Evolutionary conservation across 2,113 vertebrate species (phyloP).

Genomic region (Xyliphius kryptos): DNA sequence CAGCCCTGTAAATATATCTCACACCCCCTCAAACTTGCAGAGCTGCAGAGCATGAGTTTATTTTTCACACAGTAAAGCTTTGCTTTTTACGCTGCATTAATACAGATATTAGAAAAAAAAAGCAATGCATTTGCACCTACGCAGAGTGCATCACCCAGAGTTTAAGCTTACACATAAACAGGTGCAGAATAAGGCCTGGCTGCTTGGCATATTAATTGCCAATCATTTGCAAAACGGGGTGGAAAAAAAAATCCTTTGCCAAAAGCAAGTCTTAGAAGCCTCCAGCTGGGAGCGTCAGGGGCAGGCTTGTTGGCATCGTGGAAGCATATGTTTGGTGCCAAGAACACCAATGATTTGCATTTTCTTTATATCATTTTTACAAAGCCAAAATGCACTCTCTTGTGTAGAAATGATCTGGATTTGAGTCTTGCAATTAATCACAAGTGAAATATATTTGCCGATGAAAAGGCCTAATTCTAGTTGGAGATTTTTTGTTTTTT

Average conservation of each 20-base stretch:
- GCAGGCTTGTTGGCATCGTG: slow-evolving; percentile 76
- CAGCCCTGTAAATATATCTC: no score
- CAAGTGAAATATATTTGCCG: slow-evolving; percentile 78
- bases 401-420: slow-evolving; percentile 74
- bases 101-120: slow-evolving; percentile 22
- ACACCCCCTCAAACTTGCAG: no score
- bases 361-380: slow-evolving; percentile 78
- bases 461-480: slow-evolving; percentile 80
- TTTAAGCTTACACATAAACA: slow-evolving; percentile 60
- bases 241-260: slow-evolving; percentile 70
- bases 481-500: slow-evolving; percentile 49
- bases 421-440: slow-evolving; percentile 81
- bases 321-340: slow-evolving; percentile 78
- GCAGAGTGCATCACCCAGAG: slow-evolving; percentile 28
- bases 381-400: slow-evolving; percentile 73
- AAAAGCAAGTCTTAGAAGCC: slow-evolving; percentile 75
- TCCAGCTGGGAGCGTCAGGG: slow-evolving; percentile 77
- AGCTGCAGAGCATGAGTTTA: no score
- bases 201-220: slow-evolving; percentile 77
- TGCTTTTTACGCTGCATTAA: neutral
- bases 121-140: slow-evolving; percentile 45
- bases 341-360: slow-evolving; percentile 79
- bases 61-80: neutral
- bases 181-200: slow-evolving; percentile 73
- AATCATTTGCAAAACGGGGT: slow-evolving; percentile 75